These are phyloP conservation scores for Diachasmimorpha longicaudata DNA, from an alignment of 1,140 invertebrate species.

Conservation along the genomic window DNA sequence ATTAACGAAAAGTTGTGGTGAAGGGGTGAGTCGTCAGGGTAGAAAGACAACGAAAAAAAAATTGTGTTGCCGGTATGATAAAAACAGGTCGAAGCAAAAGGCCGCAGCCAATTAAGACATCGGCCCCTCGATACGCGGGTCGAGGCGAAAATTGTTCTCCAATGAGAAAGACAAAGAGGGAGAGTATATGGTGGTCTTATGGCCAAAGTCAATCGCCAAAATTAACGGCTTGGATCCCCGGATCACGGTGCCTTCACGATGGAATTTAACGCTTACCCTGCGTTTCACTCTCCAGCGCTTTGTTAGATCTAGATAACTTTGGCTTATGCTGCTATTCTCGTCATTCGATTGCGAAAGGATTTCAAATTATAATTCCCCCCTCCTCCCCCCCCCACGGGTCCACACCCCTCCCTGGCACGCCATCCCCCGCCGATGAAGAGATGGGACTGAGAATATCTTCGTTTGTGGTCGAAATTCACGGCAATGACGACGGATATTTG, in stretches of 20 bases:
- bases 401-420: no score
- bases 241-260: not conserved
- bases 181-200: not conserved
- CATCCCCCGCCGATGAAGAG: not conserved
- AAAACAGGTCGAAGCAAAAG: slow-evolving; percentile 20
- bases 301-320: not conserved
- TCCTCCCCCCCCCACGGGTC: no score
- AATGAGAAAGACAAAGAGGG: not conserved
- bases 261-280: not conserved
- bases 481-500: no score
- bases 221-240: slow-evolving; percentile 36
- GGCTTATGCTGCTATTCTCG: not conserved
- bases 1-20: no score
- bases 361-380: slow-evolving; percentile 3
- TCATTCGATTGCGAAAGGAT: not conserved
- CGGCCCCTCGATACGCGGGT: slow-evolving; percentile 40
- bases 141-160: slow-evolving; percentile 37
- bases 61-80: not conserved
- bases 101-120: slow-evolving; percentile 58
- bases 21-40: no score
- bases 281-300: not conserved
- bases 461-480: not conserved
- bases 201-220: slow-evolving; percentile 47
- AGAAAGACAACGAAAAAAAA: no score
- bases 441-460: not conserved